Evolutionary conservation across 2,888 invertebrate species (phyloP).

Genomic region (Limenitis camilla): DNA sequence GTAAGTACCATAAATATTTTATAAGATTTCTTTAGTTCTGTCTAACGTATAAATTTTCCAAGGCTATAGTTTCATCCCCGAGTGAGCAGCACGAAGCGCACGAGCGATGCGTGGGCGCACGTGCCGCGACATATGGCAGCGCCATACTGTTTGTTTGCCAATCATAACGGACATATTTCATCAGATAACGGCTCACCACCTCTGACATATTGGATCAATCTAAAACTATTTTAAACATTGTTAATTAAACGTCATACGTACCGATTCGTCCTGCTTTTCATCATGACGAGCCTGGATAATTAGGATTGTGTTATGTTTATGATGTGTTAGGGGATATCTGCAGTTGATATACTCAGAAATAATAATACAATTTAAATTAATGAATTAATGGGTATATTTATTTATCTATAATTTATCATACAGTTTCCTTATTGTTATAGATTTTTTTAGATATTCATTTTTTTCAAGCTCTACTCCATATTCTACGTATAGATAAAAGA

Average conservation of each 20-base stretch:
- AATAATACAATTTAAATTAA: too few relatives aligned
- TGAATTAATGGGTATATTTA: too few relatives aligned
- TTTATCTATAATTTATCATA: too few relatives aligned
- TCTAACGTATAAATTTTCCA: neutral
- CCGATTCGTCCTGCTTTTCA: constrained; percentile 52
- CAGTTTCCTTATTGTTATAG: too few relatives aligned
- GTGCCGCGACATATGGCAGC: constrained; percentile 72
- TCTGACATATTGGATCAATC: constrained; percentile 62
- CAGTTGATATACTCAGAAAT: too few relatives aligned
- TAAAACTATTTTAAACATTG: constrained; percentile 58
- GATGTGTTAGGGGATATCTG: neutral
- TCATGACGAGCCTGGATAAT: constrained; percentile 19
- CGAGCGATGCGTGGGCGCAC: constrained; percentile 66
- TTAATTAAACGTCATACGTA: constrained; percentile 59
- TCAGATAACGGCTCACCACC: constrained; percentile 70
- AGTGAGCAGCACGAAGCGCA: constrained; percentile 65
- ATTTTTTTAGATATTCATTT: too few relatives aligned
- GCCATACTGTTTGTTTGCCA: constrained; percentile 75
- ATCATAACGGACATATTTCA: constrained; percentile 76
- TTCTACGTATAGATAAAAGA: too few relatives aligned
- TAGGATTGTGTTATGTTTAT: constrained; percentile 8
- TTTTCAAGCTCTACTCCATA: too few relatives aligned
- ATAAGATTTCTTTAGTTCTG: too few relatives aligned
- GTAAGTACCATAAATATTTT: too few relatives aligned
- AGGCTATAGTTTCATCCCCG: constrained; percentile 62